A percentile compares a stretch with the other conserved stretches of the same genome.
These are phyloP conservation scores for Melanargia galathea DNA, from an alignment of 2,888 invertebrate genomes.

Conservation along the genomic window DNA sequence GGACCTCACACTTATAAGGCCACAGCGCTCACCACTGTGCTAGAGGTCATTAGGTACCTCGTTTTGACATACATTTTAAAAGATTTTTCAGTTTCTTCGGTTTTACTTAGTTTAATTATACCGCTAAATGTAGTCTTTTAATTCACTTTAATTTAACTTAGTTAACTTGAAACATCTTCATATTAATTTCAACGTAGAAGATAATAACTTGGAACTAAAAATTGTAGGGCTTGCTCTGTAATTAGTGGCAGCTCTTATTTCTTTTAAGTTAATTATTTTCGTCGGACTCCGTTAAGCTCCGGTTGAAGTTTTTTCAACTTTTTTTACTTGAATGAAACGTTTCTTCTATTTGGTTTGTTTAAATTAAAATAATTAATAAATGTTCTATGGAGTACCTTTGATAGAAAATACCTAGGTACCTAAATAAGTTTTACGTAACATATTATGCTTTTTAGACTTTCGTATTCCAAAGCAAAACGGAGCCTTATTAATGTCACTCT, in stretches of 20 bases:
- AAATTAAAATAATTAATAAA: slow-evolving; percentile 16
- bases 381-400: no score
- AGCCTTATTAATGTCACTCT: no score
- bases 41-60: no score
- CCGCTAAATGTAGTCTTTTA: neutral
- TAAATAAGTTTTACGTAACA: no score
- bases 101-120: no score
- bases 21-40: neutral
- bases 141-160: neutral
- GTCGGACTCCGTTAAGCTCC: slow-evolving; percentile 22
- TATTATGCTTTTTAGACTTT: neutral
- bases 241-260: slow-evolving; percentile 30
- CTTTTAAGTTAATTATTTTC: slow-evolving; percentile 32
- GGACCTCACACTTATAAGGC: neutral
- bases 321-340: slow-evolving; percentile 24
- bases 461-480: no score
- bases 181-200: slow-evolving; percentile 19
- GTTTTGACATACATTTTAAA: no score
- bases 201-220: slow-evolving; percentile 27
- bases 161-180: slow-evolving; percentile 2
- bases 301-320: slow-evolving; percentile 7
- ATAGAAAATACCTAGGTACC: no score
- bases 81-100: no score
- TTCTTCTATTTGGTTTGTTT: slow-evolving; percentile 13
- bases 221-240: slow-evolving; percentile 25